Evolutionary conservation across 2,113 vertebrate genomes (phyloP), one percentile per base, ranked within the genome.

Genomic region (Balaenoptera acutorostrata): DNA sequence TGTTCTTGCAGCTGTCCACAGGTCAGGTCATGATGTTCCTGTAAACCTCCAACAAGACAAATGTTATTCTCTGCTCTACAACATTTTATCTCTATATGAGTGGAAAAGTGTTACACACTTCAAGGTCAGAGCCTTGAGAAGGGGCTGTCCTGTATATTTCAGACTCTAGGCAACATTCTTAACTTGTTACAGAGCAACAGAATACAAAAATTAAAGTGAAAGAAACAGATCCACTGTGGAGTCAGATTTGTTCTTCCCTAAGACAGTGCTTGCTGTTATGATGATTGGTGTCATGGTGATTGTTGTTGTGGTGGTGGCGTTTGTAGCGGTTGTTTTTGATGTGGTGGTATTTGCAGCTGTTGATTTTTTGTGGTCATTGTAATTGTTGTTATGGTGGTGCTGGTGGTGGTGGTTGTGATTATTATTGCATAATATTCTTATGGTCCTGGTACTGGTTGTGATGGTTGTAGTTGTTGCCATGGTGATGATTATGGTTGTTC

Each of bases 381-480:
- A 36, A 3, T 55, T 29, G 10, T 21, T 41, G n/a, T 10, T 21
- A 17, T 14, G 57, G 9, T 39, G 9, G 4, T 18, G 44, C 12
- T 36, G 21, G 11, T n/a, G 5, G 5, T 1, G 59, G 4, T 0
- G 4, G 93, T 15, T 15, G 25, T 46, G 31, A 23, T 20, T 2
- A 5, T 23, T 66, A 3, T 21, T 25, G 46, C 11, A 6, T 1
- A 17, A 17, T 31, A 23, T 44, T 88, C 36, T 52, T 44, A 18
- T 46, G 39, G 69, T 55, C n/a, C 13, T 8, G 18, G n/a, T 25
- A 14, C 29, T 55, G 23, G 33, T 25, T 55, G 36, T 4, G 39
- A 21, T 39, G 5, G 39, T 23, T 8, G 4, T 3, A 2, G n/a
- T 33, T 33, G 27, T 41, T 55, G 17, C 15, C 29, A 31, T 46